A percentile compares a stretch with the other conserved stretches of the same genome.
phyloP scores from a whole-genome alignment of 2,888 invertebrate species.

The Anthrax anthrax region DNA sequence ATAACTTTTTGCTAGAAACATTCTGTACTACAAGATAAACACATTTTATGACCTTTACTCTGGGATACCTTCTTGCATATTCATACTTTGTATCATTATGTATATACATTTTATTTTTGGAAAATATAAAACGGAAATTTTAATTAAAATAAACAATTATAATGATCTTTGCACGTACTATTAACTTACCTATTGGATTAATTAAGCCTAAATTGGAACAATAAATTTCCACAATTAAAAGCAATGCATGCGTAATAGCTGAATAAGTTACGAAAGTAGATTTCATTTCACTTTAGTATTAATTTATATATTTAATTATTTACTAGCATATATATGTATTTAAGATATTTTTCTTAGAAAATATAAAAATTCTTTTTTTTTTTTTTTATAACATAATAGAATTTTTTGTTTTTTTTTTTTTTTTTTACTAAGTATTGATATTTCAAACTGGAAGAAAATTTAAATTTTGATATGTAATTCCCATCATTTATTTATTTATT shows the following conservation, averaged over 20 bases:
- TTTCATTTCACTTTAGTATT: background rate
- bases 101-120: background rate
- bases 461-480: background rate
- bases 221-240: conserved; percentile 6
- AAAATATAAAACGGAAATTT: too few relatives aligned
- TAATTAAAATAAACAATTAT: too few relatives aligned
- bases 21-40: too few relatives aligned
- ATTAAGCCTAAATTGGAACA: conserved; percentile 14
- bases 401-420: background rate
- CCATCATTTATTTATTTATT: background rate
- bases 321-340: too few relatives aligned
- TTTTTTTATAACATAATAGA: too few relatives aligned
- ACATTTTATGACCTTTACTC: too few relatives aligned
- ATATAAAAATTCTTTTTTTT: background rate
- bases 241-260: background rate
- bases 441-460: background rate
- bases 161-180: background rate
- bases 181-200: conserved; percentile 14
- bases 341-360: background rate
- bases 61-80: too few relatives aligned
- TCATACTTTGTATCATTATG: background rate
- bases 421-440: background rate
- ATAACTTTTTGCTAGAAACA: too few relatives aligned
- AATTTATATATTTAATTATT: too few relatives aligned
- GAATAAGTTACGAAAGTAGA: background rate